These are phyloP conservation scores for Bambusicola thoracicus DNA, from an alignment of 2,113 vertebrate genomes.

Conservation along the genomic window DNA sequence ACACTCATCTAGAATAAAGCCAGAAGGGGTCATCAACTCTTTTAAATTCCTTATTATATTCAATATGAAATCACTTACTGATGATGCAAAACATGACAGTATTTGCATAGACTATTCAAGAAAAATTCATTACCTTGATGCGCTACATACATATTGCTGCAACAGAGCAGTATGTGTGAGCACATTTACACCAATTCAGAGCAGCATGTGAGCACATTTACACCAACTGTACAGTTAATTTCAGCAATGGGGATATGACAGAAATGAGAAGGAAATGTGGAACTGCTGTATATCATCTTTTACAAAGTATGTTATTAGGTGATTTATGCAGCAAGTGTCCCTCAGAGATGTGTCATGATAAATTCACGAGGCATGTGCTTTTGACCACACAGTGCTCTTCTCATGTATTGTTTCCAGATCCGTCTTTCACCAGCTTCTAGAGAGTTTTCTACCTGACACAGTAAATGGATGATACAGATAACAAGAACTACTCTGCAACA, in stretches of 20 bases:
- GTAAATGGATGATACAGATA: neutral
- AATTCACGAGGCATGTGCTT: slow-evolving; percentile 48
- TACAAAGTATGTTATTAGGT: slow-evolving; percentile 10
- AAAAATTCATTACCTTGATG: slow-evolving; percentile 28
- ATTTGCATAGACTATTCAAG: slow-evolving; percentile 43
- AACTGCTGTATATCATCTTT: slow-evolving; percentile 42
- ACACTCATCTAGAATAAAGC: slow-evolving; percentile 6
- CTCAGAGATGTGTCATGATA: slow-evolving; percentile 50
- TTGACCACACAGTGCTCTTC: slow-evolving; percentile 1
- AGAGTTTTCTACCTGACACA: neutral
- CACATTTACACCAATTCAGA: neutral
- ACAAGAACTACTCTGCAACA: neutral
- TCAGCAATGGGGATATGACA: neutral
- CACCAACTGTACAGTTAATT: neutral
- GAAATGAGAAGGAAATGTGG: slow-evolving; percentile 9
- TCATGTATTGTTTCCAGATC: slow-evolving; percentile 9
- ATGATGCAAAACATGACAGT: slow-evolving; percentile 50
- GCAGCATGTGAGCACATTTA: neutral
- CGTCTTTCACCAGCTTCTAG: neutral
- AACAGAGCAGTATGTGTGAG: neutral
- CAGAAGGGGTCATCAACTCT: slow-evolving; percentile 40
- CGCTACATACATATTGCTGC: neutral
- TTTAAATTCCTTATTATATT: slow-evolving; percentile 42
- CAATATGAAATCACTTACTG: slow-evolving; percentile 49
- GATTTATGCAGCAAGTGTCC: slow-evolving; percentile 44